Evolutionary conservation across 2,113 vertebrate species (phyloP).

Genomic region (Ceratotherium simum): DNA sequence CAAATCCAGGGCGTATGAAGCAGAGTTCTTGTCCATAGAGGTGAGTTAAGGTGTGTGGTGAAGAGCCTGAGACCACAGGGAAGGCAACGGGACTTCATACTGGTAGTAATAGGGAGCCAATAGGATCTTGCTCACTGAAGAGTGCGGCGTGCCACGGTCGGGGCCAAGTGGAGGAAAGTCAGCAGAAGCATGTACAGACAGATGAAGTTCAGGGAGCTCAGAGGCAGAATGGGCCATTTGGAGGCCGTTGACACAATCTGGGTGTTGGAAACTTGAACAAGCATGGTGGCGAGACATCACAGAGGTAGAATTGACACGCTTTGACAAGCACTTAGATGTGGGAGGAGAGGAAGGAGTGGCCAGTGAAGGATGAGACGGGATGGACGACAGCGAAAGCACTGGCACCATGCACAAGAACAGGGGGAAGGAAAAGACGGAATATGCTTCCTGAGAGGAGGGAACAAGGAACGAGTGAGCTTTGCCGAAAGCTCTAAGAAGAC

Average conservation of each 20-base stretch:
- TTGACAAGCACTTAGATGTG: fast-evolving
- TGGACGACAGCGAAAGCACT: not conserved
- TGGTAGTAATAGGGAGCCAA: not conserved
- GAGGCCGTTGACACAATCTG: not conserved
- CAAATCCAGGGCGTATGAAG: fast-evolving
- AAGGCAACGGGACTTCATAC: fast-evolving
- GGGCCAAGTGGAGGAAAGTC: fast-evolving
- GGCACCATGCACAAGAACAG: fast-evolving
- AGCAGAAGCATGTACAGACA: fast-evolving
- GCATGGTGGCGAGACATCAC: fast-evolving
- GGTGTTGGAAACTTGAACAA: too few relatives aligned
- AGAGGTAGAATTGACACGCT: fast-evolving
- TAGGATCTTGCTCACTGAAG: too few relatives aligned
- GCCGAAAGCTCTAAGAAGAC: not conserved
- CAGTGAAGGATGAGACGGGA: fast-evolving
- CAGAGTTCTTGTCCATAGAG: not conserved
- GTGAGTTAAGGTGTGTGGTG: fast-evolving
- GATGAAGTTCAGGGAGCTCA: fast-evolving
- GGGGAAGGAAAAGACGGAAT: fast-evolving
- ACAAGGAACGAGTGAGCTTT: fast-evolving
- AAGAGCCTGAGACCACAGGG: fast-evolving
- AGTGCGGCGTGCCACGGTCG: fast-evolving
- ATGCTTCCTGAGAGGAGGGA: too few relatives aligned
- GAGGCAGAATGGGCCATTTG: fast-evolving
- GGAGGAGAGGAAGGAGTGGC: not conserved